phyloP scores from a whole-genome alignment of 2,888 invertebrate species.

The Exephanes ischioxanthus region DNA sequence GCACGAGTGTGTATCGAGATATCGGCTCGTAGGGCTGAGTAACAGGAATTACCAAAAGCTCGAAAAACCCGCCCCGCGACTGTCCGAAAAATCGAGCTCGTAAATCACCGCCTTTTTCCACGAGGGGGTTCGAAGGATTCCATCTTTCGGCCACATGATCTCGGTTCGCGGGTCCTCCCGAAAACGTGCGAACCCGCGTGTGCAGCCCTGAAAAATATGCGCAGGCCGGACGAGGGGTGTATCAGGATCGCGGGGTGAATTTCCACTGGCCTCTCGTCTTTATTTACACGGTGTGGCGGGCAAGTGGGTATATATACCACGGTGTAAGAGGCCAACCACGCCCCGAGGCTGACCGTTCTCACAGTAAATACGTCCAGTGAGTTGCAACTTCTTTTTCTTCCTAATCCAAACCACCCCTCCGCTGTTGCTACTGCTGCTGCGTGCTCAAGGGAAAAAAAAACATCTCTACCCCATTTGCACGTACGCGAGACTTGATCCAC shows the following conservation, averaged over 20 bases:
- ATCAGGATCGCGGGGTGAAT: slow-evolving; percentile 48
- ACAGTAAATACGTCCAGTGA: slow-evolving; percentile 84
- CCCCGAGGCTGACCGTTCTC: slow-evolving; percentile 82
- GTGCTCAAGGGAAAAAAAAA: slow-evolving; percentile 37
- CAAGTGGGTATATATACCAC: slow-evolving; percentile 60
- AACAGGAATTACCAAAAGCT: slow-evolving; percentile 20
- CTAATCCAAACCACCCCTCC: slow-evolving; percentile 62
- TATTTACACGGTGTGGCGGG: slow-evolving; percentile 74
- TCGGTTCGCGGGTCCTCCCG: slow-evolving; percentile 38
- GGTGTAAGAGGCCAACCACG: slow-evolving; percentile 61
- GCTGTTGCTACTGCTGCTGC: slow-evolving; percentile 28
- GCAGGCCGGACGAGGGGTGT: slow-evolving; percentile 36
- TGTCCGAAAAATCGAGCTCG: slow-evolving; percentile 70
- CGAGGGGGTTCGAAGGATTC: slow-evolving; percentile 61
- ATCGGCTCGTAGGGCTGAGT: background rate
- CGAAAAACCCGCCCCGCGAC: background rate
- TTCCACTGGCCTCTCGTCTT: slow-evolving; percentile 54
- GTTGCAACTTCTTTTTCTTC: slow-evolving; percentile 83
- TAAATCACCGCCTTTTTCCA: slow-evolving; percentile 73
- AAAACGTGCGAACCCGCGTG: slow-evolving; percentile 76
- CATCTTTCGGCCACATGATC: slow-evolving; percentile 64
- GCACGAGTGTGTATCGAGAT: slow-evolving; percentile 27
- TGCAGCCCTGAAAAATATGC: slow-evolving; percentile 69
- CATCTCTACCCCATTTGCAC: slow-evolving; percentile 63
- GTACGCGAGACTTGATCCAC: slow-evolving; percentile 76